phyloP scores from a whole-genome alignment of 2,113 vertebrate species.

The Pelusios castaneus region DNA sequence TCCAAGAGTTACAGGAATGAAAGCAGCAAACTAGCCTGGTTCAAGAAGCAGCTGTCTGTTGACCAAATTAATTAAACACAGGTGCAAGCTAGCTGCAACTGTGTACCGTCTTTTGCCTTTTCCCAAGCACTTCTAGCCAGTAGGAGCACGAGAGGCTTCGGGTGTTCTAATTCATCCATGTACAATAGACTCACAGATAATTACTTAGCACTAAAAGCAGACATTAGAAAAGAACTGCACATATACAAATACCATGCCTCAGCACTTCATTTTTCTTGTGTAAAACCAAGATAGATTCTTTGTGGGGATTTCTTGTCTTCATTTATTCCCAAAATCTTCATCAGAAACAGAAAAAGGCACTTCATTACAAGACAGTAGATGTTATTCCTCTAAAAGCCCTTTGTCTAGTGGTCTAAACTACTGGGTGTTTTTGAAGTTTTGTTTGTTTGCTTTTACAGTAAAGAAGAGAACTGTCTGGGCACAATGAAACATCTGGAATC shows the following conservation, averaged over 20 bases:
- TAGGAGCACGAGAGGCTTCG: neutral
- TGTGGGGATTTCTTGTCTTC: neutral
- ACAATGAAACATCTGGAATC: slow-evolving; percentile 16
- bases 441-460: neutral
- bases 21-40: neutral
- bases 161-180: neutral
- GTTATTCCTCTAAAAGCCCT: neutral
- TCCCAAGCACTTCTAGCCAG: neutral
- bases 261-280: neutral
- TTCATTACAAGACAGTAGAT: neutral
- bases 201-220: neutral
- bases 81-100: neutral
- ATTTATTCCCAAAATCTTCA: neutral
- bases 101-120: neutral
- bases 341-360: neutral
- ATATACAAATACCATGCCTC: neutral
- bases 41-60: neutral
- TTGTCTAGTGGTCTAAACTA: neutral
- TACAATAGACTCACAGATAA: accelerated
- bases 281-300: accelerated
- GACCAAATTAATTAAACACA: neutral
- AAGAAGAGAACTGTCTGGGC: neutral
- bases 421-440: neutral
- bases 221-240: neutral
- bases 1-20: neutral